Evolutionary conservation across 2,797 vertebrate species (phyloP).

Genomic region (Fistularia commersonii): DNA sequence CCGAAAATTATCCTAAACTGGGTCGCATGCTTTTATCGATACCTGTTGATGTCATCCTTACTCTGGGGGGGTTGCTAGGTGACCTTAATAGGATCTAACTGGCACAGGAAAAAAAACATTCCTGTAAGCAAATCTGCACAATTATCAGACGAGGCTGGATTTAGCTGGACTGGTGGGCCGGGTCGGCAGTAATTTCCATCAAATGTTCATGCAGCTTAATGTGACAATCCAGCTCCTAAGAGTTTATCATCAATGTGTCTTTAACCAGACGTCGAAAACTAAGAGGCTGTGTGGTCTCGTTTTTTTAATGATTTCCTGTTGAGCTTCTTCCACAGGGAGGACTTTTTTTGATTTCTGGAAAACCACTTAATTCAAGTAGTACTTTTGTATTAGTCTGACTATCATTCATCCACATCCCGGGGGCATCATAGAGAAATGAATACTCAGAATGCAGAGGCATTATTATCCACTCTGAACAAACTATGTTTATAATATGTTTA

Average conservation of each 20-base stretch:
- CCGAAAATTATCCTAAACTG: no score
- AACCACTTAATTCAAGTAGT: no score
- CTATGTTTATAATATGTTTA: no score
- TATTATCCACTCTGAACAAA: no score
- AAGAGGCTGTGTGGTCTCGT: constrained; percentile 1
- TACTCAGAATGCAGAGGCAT: no score
- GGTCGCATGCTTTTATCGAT: constrained; percentile 14
- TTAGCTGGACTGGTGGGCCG: constrained; percentile 10
- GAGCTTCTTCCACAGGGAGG: constrained; percentile 1
- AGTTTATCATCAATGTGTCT: no score
- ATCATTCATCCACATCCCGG: no score
- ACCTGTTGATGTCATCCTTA: constrained; percentile 37
- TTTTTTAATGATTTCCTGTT: constrained; percentile 25
- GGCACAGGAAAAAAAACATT: constrained; percentile 38
- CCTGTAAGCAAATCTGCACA: constrained; percentile 54
- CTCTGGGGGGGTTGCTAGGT: constrained; percentile 60
- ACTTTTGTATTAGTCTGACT: no score
- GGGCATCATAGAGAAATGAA: no score
- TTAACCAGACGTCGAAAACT: no score
- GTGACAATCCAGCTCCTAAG: constrained; percentile 5
- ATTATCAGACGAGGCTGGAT: constrained; percentile 46
- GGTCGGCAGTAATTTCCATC: constrained; percentile 16
- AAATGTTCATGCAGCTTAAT: constrained; percentile 12
- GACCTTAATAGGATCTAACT: constrained; percentile 60
- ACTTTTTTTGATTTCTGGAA: neutral